A percentile compares a stretch with the other conserved stretches of the same genome.
phyloP scores from a whole-genome alignment of 2,797 vertebrate genomes.

The Cygnus olor region DNA sequence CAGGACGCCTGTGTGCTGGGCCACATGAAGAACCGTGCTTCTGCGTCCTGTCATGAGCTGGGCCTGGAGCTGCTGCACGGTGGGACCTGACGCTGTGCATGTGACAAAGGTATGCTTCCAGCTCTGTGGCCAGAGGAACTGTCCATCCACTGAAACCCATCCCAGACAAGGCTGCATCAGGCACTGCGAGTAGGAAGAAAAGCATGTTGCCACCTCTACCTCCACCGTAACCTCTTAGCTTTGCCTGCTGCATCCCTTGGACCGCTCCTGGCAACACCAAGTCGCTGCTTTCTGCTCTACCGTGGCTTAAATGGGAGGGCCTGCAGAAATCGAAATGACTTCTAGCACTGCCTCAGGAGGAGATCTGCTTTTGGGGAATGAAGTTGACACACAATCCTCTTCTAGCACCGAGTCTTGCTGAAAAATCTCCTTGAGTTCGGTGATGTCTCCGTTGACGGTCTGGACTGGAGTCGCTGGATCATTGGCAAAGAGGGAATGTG shows the following conservation, averaged over 20 bases:
- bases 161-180: neutral
- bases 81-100: neutral
- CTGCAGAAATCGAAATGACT: neutral
- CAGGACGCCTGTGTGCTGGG: neutral
- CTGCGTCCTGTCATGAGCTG: neutral
- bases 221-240: neutral
- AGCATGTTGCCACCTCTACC: neutral
- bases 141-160: neutral
- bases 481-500: neutral
- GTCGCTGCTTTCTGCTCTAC: neutral
- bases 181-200: neutral
- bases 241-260: neutral
- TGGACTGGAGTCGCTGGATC: neutral
- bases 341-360: neutral
- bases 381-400: rapidly evolving
- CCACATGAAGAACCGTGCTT: rapidly evolving
- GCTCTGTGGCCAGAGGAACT: neutral
- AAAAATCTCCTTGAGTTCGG: rapidly evolving
- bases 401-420: neutral
- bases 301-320: neutral
- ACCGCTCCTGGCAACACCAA: neutral
- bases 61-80: neutral
- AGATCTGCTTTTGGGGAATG: neutral
- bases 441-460: neutral
- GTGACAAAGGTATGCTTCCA: neutral